Evolutionary conservation across 1,140 invertebrate genomes (phyloP).

Genomic region (Ceratina australensis): DNA sequence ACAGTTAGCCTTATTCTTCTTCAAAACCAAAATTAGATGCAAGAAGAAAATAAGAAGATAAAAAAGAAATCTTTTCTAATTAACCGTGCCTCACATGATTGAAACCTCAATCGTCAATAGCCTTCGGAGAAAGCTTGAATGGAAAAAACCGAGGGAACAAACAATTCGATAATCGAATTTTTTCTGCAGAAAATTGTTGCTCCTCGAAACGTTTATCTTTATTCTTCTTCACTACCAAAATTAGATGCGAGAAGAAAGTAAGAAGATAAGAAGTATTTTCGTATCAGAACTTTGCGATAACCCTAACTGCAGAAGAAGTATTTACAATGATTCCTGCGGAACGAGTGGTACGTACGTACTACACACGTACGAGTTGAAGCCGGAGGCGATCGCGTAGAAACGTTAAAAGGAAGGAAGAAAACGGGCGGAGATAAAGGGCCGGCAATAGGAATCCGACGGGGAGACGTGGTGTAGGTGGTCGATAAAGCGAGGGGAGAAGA

Average conservation of each 20-base stretch:
- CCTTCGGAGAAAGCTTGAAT: background rate
- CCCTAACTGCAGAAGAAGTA: background rate
- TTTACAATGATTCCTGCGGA: background rate
- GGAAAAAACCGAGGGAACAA: background rate
- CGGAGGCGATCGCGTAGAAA: slow-evolving; percentile 6
- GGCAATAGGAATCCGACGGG: background rate
- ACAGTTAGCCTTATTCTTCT: too few relatives aligned
- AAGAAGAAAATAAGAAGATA: too few relatives aligned
- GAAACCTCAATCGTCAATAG: background rate
- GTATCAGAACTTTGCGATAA: background rate
- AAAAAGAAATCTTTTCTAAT: slow-evolving; percentile 9
- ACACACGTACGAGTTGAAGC: background rate
- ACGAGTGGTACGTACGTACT: too few relatives aligned
- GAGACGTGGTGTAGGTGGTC: too few relatives aligned
- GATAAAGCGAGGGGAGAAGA: slow-evolving; percentile 3
- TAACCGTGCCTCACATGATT: slow-evolving; percentile 8
- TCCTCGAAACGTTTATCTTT: too few relatives aligned
- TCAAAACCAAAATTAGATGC: too few relatives aligned
- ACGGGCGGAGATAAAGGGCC: background rate
- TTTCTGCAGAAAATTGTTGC: too few relatives aligned
- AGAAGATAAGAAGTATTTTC: background rate
- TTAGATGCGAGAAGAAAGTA: too few relatives aligned
- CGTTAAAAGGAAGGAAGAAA: slow-evolving; percentile 9
- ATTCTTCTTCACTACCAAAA: too few relatives aligned
- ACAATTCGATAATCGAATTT: background rate